Evolutionary conservation across 2,797 vertebrate genomes (phyloP), one percentile per base, ranked within the genome.

Genomic region (Naso thynnoides): DNA sequence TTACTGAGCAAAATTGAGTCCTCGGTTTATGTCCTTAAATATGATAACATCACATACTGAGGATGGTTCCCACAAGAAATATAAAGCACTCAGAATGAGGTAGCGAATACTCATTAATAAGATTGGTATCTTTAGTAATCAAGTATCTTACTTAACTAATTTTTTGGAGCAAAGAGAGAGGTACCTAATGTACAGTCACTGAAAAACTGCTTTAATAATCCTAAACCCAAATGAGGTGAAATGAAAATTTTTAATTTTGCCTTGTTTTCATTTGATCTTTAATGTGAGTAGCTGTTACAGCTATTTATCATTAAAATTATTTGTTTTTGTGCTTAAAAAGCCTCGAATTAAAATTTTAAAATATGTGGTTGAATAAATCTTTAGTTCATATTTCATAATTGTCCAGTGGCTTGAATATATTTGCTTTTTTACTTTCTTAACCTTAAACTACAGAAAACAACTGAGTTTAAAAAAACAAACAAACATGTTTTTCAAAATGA

Each of bases 41-140:
- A 53, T 41, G 59, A 79, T 63, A 65, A 65, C 36, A 65, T 69
- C 42, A 4, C 39, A 66, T 45, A 26, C 52, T 49, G 23, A 27
- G n/a, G 44, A 79, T 42, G 63, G 58, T 4, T 65, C 68, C 26
- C 49, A 2, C 5, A 62, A 79, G 67, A 7, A 75, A 52, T 67
- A 63, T 26, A 23, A 47, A 64, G 59, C 6, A 18, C 53, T 73
- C 41, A 42, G 47, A 38, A 48, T 49, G 57, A 54, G 36, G 26
- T 8, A 59, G 64, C 31, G 52, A 39, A 29, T 19, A 59, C 24
- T 68, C 14, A 1, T 69, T 64, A 72, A 68, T 76, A 49, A 62
- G 21, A n/a, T 5, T 31, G 4, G 31, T 8, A 31, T 31, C 31
- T 31, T 31, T 31, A 31, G 31, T 31, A 4, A 4, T 31, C 8